These are phyloP conservation scores for Phalloptychus januarius DNA, from an alignment of 2,797 vertebrate species.

Conservation along the genomic window DNA sequence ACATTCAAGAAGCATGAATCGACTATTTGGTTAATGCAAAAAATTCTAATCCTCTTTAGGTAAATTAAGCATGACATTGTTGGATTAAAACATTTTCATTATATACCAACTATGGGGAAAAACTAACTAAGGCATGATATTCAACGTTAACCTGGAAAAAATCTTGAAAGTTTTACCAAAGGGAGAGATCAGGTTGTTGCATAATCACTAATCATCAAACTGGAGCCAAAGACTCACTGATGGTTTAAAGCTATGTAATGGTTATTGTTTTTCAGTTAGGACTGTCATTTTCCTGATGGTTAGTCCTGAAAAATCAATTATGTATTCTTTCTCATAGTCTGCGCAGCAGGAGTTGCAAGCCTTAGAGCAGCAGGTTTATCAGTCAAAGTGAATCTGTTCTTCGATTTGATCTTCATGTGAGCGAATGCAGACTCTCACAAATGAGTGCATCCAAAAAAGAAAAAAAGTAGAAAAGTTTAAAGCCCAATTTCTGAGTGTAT, in stretches of 20 bases:
- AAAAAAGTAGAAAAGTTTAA: too few relatives aligned
- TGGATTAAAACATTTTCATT: not conserved
- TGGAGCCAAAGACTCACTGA: not conserved
- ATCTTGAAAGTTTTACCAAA: not conserved
- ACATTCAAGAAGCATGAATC: not conserved
- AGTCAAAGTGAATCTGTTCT: too few relatives aligned
- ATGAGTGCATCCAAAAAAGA: too few relatives aligned
- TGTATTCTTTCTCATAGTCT: too few relatives aligned
- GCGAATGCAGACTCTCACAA: too few relatives aligned
- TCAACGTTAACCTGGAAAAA: not conserved
- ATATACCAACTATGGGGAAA: not conserved
- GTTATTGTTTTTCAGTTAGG: not conserved
- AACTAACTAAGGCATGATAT: not conserved
- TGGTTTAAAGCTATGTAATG: not conserved
- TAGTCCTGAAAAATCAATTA: too few relatives aligned
- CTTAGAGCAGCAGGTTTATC: too few relatives aligned
- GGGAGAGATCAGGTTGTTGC: not conserved
- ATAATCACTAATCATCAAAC: not conserved
- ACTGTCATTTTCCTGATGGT: too few relatives aligned
- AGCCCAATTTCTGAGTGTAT: too few relatives aligned
- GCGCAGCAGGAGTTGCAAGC: too few relatives aligned
- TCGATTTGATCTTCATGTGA: too few relatives aligned
- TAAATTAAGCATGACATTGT: not conserved
- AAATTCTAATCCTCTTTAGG: not conserved
- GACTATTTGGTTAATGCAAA: not conserved